Percentiles rank a stretch among this genome's conserved stretches.
phyloP scores from a whole-genome alignment of 1,140 invertebrate genomes.

The Araneus ventricosus region DNA sequence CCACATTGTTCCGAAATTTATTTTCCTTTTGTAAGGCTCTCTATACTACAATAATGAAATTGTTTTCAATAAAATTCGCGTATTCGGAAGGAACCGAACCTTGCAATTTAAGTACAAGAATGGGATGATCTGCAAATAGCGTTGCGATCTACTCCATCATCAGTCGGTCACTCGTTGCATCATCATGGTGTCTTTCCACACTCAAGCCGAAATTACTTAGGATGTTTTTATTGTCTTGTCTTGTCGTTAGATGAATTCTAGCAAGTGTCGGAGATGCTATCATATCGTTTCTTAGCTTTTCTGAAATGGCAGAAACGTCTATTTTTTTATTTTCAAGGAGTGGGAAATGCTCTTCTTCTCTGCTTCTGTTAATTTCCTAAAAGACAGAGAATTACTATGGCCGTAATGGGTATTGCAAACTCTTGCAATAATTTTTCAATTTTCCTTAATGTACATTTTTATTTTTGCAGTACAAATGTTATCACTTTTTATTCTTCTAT shows the following conservation, averaged over 20 bases:
- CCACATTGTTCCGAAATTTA: conserved; percentile 32
- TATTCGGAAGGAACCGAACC: background rate
- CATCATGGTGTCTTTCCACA: background rate
- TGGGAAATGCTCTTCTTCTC: background rate
- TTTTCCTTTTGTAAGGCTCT: background rate
- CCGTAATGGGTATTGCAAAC: background rate
- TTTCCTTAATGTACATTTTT: background rate
- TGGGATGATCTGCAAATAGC: no score
- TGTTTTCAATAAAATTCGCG: background rate
- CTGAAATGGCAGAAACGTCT: background rate
- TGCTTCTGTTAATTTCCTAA: background rate
- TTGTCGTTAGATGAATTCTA: background rate
- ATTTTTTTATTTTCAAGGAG: background rate
- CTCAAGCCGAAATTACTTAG: background rate
- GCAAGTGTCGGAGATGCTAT: background rate
- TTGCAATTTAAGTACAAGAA: background rate
- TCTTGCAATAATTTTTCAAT: background rate
- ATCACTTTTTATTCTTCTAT: background rate
- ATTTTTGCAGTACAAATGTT: background rate
- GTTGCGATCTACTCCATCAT: background rate
- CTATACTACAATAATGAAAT: background rate
- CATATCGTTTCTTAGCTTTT: background rate
- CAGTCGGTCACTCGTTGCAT: background rate
- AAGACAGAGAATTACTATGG: background rate
- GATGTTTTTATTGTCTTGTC: background rate